A percentile compares a stretch with the other conserved stretches of the same genome.
Conservation (phyloP, 2,797 vertebrate genomes). For the Ctenopoma multispine region DNA sequence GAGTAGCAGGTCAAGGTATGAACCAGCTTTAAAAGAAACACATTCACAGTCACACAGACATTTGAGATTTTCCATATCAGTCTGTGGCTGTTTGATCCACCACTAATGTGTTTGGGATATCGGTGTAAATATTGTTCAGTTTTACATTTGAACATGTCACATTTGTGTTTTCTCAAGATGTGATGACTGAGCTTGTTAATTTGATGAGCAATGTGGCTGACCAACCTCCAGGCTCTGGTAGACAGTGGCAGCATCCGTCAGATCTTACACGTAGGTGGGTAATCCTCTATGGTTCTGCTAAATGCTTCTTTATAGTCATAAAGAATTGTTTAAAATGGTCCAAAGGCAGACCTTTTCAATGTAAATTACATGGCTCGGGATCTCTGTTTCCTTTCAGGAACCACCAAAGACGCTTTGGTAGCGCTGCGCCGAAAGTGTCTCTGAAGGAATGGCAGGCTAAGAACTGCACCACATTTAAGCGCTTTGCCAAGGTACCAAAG, state of each 20-base stretch:
- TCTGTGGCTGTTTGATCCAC: too few species aligned
- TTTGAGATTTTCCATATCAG: too few species aligned
- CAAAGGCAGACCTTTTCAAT: not conserved
- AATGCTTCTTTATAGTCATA: not conserved
- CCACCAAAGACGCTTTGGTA: constrained; percentile 62
- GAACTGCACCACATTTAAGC: constrained; percentile 36
- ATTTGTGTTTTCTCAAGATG: constrained; percentile 64
- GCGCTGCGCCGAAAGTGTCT: constrained; percentile 14
- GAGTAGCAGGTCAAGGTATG: constrained; percentile 75
- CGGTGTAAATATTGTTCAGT: not conserved
- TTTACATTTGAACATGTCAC: not conserved
- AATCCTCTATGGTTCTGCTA: not conserved
- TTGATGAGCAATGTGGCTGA: constrained; percentile 80
- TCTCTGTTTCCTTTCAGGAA: constrained; percentile 78
- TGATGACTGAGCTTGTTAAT: constrained; percentile 78
- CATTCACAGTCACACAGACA: too few species aligned
- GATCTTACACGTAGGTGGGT: constrained; percentile 85
- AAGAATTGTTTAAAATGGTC: not conserved
- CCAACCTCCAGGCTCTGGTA: constrained; percentile 17
- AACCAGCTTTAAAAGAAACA: not conserved
- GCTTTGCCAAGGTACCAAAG: constrained; percentile 80
- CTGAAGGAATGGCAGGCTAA: constrained; percentile 77
- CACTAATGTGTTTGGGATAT: too few species aligned
- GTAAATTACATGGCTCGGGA: not conserved
- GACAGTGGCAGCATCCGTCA: constrained; percentile 82